phyloP scores from a whole-genome alignment of 2,113 vertebrate genomes.

The Podarcis muralis region DNA sequence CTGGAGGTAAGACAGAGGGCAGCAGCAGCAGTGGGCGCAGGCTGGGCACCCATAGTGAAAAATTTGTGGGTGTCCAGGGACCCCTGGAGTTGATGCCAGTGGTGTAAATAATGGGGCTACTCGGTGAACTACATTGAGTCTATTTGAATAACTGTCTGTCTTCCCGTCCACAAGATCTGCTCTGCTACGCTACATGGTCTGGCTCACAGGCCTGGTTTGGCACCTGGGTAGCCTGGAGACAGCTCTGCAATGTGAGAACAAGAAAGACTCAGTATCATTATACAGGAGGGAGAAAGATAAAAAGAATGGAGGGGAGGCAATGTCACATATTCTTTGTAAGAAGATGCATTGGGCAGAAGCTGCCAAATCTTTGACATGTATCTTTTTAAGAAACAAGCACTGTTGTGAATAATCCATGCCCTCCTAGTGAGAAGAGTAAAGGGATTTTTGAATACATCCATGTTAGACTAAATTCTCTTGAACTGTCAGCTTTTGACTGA shows the following conservation, averaged over 20 bases:
- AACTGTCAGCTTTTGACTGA: constrained; percentile 4
- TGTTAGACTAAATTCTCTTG: constrained; percentile 9
- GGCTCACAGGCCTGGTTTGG: neutral
- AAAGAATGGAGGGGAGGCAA: neutral
- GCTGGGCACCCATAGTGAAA: no score
- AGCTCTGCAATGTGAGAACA: neutral
- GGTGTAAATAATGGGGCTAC: no score
- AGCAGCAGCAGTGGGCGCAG: no score
- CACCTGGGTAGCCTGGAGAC: neutral
- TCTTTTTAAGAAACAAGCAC: constrained; percentile 12
- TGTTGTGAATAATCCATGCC: constrained; percentile 16
- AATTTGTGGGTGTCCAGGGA: no score
- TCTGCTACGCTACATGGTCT: neutral
- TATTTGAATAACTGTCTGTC: neutral
- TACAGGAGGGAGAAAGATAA: neutral
- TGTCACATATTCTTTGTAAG: constrained; percentile 9
- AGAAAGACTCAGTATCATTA: neutral
- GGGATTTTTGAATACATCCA: constrained; percentile 3
- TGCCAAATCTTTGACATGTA: constrained; percentile 18
- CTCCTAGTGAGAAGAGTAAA: constrained; percentile 13
- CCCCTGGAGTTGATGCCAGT: no score
- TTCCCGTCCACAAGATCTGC: neutral
- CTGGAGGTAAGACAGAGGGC: no score
- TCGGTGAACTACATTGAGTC: no score
- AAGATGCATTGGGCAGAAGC: neutral